Evolutionary conservation across 2,113 vertebrate species (phyloP).

Genomic region (Trogon surrucura): DNA sequence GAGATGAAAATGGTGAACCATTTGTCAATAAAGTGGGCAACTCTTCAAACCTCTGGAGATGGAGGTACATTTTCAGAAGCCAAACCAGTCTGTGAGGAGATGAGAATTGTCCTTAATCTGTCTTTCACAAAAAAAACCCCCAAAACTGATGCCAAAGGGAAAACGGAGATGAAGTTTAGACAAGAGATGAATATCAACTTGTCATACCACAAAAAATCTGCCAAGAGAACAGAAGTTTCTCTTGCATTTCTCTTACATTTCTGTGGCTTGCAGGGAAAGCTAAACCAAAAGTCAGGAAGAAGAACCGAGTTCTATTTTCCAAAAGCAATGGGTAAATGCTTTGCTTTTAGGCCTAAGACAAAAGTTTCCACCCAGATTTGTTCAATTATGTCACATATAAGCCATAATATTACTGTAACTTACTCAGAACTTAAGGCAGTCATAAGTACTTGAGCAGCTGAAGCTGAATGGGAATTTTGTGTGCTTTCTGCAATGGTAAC

Average conservation of each 20-base stretch:
- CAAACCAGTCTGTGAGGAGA: background rate
- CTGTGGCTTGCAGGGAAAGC: conserved; percentile 85
- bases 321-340: conserved; percentile 95
- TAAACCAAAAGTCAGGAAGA: conserved; percentile 97
- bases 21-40: background rate
- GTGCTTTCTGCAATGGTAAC: background rate
- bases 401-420: background rate
- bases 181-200: background rate
- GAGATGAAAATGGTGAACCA: background rate
- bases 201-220: background rate
- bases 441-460: background rate
- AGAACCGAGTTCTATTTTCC: conserved; percentile 96
- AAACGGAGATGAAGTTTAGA: background rate
- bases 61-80: background rate
- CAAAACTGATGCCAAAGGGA: background rate
- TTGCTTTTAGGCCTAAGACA: conserved; percentile 93
- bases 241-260: background rate
- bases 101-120: background rate
- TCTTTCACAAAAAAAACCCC: background rate
- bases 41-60: background rate
- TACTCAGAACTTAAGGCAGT: background rate
- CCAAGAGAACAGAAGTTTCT: background rate
- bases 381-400: conserved; percentile 82
- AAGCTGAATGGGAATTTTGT: background rate
- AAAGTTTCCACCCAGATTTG: conserved; percentile 94